Evolutionary conservation across 2,888 invertebrate genomes (phyloP), one percentile per base, ranked within the genome.

Genomic region (Trypoxylon attenuatum): DNA sequence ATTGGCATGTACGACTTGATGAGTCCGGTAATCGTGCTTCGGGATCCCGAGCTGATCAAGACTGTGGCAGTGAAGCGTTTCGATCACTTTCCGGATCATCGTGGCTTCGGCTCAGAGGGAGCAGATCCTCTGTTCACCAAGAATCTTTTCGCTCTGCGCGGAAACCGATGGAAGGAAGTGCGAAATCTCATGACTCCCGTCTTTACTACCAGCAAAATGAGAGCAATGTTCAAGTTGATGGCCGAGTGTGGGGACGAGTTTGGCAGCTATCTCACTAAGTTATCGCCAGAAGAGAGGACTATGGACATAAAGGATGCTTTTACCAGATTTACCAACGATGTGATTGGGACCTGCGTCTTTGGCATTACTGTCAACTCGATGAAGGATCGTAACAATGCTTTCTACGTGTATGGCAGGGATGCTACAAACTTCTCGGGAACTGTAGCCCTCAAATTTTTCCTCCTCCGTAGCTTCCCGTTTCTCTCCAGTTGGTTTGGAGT

Each of bases 181-280:
- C 79, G 91, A 15, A 82, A 84, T 0, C 87, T 89, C 0, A 73
- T 90, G 15, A 89, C 89, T 27, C 91, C 90, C 0, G 89, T 90
- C 0, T 91, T 90, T 79, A 91, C 90, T 0, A 85, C 88, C 8
- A 89, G 89, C 53, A 91, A 91, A 80, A 89, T 91, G 89, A 88
- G 88, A 38, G 78, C 82, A 1, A 89, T 91, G 89, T 85, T 89
- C 73, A 87, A 87, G 0, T 82, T 89, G 49, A 89, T 90, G 70
- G 67, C 70, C 0, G 83, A 82, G 2, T 85, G 84, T 49, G 85
- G 82, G 1, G 68, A 55, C 23, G 81, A 79, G 22, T 81, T 85
- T 33, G 69, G 74, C 2, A 53, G 79, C 5, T 73, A 77, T 56
- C 66, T 86, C 2, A 13, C 62, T 0, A 3, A 19, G 38, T 5